Conservation (phyloP, 1,140 invertebrate genomes). For the Dryas iulia region DNA sequence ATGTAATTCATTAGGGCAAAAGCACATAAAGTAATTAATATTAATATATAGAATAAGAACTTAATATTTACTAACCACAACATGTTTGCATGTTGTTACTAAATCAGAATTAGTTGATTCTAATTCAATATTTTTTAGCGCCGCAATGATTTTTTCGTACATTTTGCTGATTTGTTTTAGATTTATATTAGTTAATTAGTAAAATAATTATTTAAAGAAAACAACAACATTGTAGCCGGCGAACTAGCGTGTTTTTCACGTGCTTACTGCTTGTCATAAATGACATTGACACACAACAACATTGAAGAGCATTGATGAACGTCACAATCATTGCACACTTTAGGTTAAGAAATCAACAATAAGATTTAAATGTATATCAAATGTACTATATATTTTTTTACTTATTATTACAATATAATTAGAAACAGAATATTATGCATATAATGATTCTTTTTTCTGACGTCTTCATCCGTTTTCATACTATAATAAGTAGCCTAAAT, state of each 20-base stretch:
- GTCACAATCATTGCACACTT: too few relatives aligned
- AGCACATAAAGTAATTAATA: slow-evolving; percentile 5
- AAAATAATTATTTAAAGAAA: slow-evolving; percentile 20
- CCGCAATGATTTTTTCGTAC: slow-evolving; percentile 41
- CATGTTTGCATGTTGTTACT: slow-evolving; percentile 48
- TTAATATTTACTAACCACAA: slow-evolving; percentile 46
- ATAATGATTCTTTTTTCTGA: too few relatives aligned
- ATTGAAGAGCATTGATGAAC: background rate
- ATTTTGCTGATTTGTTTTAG: slow-evolving; percentile 25
- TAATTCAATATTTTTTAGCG: slow-evolving; percentile 42
- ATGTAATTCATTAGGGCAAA: background rate
- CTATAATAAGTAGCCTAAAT: too few relatives aligned
- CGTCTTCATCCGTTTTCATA: too few relatives aligned
- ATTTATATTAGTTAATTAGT: slow-evolving; percentile 12
- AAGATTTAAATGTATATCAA: too few relatives aligned
- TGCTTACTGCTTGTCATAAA: slow-evolving; percentile 16
- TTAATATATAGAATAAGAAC: background rate
- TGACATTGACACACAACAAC: slow-evolving; percentile 16
- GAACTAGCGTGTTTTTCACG: slow-evolving; percentile 30
- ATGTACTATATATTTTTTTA: too few relatives aligned
- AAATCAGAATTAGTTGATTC: slow-evolving; percentile 50
- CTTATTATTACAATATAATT: too few relatives aligned
- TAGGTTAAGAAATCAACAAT: too few relatives aligned
- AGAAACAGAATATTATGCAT: too few relatives aligned
- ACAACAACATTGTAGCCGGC: slow-evolving; percentile 27